Base-by-base conservation (phyloP, 2,797 vertebrate genomes). In the Acanthornis magna region DNA sequence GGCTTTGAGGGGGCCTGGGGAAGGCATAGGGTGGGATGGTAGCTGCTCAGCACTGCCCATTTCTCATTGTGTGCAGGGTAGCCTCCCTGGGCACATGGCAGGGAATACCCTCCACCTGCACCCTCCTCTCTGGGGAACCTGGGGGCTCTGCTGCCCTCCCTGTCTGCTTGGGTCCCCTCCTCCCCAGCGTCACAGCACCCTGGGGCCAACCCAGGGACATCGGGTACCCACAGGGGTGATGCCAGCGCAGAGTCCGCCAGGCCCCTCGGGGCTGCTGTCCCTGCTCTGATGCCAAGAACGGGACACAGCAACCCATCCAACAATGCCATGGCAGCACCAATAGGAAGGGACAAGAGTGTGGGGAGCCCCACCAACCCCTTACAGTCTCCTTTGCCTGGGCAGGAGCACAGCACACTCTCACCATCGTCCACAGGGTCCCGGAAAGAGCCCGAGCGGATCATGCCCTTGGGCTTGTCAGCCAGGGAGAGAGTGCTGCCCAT, bases 361-460 rank as follows among this genome's bases (percentile, higher is more conserved):
- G 16, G 38, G 68, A 79, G 57, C 55, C 71, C 63, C 10, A 2
- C 10, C 5, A 4, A 19, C 16, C 60, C 67, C 47, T 34, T 2
- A 0, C 42, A 94, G 22, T 67, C 74, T 60, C 47, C 55, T 81
- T 51, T 8, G 61, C 73, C 66, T 10, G 72, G 50, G 82, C 75
- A 78, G 88, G 47, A 68, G 71, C 1, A 20, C 89, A 93, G 91
- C 89, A 79, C 93, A 63, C 85, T 95, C 98, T 98, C 97, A 99
- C 99, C 98, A 45, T 99, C 99, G 0, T 99, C 99, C 67, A 98
- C 97, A 27, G 98, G 95, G 96, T 99, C 99, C 90, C 99, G 98
- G 97, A 99, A 99, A 93, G 99, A 99, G 86, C 99, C 99, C 2
- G 99, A 99, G 91, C 98, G 99, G 98, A 99, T 99, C 98, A 99